Evolutionary conservation across 2,888 invertebrate genomes (phyloP).

Genomic region (Frankliniella fusca): DNA sequence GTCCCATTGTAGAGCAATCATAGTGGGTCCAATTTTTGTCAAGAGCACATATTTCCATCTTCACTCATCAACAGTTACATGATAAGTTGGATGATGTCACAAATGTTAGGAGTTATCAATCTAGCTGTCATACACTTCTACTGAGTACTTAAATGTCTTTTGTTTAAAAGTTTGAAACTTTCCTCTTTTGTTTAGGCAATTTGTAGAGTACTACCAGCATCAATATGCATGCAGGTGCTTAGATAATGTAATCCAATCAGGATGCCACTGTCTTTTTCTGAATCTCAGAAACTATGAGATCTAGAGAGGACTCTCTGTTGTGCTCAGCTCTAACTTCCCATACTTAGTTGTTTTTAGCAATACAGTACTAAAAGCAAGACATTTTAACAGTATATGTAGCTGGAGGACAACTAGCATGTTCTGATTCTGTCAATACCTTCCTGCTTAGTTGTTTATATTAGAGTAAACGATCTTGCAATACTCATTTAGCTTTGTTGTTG

Average conservation of each 20-base stretch:
- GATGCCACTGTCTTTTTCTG: constrained; percentile 1
- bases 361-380: not conserved
- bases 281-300: constrained; percentile 14
- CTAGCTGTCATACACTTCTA: constrained; percentile 8
- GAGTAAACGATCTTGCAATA: constrained; percentile 7
- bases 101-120: not conserved
- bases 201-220: constrained; percentile 9
- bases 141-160: constrained; percentile 5
- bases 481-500: constrained; percentile 17
- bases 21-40: constrained; percentile 13
- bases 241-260: not conserved
- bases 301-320: not conserved
- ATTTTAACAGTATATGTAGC: not conserved
- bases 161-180: not conserved
- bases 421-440: not conserved
- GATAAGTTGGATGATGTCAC: not conserved
- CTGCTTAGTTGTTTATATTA: constrained; percentile 3
- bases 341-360: not conserved
- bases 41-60: constrained; percentile 1
- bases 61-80: constrained; percentile 10
- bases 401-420: not conserved
- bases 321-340: constrained; percentile 6
- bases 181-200: not conserved
- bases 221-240: not conserved
- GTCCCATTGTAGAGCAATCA: not conserved